Base-by-base conservation (phyloP, 2,797 vertebrate genomes). In the Apogon talboti region DNA sequence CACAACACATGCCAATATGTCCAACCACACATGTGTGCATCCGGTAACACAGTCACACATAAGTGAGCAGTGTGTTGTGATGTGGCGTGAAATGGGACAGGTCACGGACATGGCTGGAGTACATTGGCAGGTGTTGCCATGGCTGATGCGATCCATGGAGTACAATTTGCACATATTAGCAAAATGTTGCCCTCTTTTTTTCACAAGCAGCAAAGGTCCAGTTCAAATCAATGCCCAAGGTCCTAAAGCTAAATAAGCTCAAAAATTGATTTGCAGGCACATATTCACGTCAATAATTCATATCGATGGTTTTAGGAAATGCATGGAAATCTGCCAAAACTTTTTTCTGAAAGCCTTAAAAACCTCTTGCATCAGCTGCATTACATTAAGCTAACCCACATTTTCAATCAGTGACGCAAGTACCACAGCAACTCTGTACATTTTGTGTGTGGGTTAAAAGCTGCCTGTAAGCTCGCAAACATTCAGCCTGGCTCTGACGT, bases 231-330 rank as follows among this genome's bases (percentile, higher is more conserved):
- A 89, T 92, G 56, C 15, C 14, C 24, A 11, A 68, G 82, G 79
- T 78, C 76, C 46, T 63, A 14, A 80, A 84, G 84, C 81, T 79
- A 78, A 86, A 82, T 84, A 83, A 87, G 79, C 83, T 64, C 57
- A 24, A 2, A 44, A 75, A 87, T 80, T 60, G 81, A 87, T 80
- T 68, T 12, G 16, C 8, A 38, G 57, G 49, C 58, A 59, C 70
- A 78, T 71, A 67, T 83, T 79, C 33, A 21, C 53, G 54, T 88
- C 84, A 55, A 85, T 88, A 64, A 64, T 58, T 65, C 52, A 50
- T 46, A 73, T 64, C 8, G 63, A 79, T n/a, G 42, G 16, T 12
- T 43, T 21, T 7, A 62, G 67, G 46, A 71, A 77, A 75, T 43
- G 54, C 44, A 37, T 21, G 35, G 24, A 60, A 68, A 58, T 15